Percentiles rank a stretch among this genome's conserved stretches.
Conservation (phyloP, 2,113 vertebrate genomes). For the Anoplopoma fimbria region DNA sequence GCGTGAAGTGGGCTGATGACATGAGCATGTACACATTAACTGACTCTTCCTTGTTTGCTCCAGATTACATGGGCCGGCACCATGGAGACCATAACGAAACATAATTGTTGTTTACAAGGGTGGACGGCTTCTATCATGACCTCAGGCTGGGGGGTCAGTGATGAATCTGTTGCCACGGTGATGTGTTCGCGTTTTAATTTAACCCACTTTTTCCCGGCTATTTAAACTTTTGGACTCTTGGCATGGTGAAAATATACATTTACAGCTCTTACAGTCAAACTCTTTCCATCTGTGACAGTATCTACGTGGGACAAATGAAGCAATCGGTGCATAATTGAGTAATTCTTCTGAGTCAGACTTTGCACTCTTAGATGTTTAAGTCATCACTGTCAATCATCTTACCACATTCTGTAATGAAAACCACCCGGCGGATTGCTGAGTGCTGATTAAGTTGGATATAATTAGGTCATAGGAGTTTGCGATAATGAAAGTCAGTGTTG, state of each 20-base stretch:
- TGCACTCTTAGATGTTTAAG: slow-evolving; percentile 59
- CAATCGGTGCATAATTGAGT: slow-evolving; percentile 66
- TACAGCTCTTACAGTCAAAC: slow-evolving; percentile 32
- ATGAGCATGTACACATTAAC: slow-evolving; percentile 27
- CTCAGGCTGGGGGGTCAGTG: slow-evolving; percentile 38
- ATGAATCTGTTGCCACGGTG: slow-evolving; percentile 40
- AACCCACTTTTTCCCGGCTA: slow-evolving; percentile 16
- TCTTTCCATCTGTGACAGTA: slow-evolving; percentile 51
- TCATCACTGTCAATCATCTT: slow-evolving; percentile 61
- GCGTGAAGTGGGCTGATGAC: slow-evolving; percentile 36
- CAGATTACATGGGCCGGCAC: slow-evolving; percentile 36
- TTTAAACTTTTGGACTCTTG: neutral
- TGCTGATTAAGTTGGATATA: slow-evolving; percentile 71
- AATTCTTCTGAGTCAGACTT: slow-evolving; percentile 64
- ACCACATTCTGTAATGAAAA: slow-evolving; percentile 65
- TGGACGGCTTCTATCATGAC: slow-evolving; percentile 29
- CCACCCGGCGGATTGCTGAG: slow-evolving; percentile 45
- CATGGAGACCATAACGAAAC: slow-evolving; percentile 43
- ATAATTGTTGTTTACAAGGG: slow-evolving; percentile 36
- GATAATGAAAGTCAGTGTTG: slow-evolving; percentile 74
- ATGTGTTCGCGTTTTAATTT: slow-evolving; percentile 10
- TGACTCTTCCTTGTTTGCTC: slow-evolving; percentile 21
- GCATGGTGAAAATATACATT: slow-evolving; percentile 37
- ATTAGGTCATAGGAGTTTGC: slow-evolving; percentile 75
- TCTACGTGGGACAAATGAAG: slow-evolving; percentile 55